Evolutionary conservation across 2,888 invertebrate species (phyloP).

Genomic region (Corbicula japonica): DNA sequence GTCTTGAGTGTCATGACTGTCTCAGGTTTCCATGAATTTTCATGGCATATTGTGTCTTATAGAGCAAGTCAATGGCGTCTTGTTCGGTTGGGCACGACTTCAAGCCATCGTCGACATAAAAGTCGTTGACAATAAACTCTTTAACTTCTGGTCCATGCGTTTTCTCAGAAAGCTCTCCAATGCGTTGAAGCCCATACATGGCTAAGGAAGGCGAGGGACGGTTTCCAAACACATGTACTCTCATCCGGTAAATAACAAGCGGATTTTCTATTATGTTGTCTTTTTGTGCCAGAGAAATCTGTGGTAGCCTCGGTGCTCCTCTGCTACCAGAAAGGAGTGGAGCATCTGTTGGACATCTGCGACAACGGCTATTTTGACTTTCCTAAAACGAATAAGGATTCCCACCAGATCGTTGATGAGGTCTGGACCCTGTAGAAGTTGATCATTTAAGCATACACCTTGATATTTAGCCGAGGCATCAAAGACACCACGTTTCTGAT

Average conservation of each 20-base stretch:
- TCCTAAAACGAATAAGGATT: slow-evolving; percentile 48
- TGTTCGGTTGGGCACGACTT: background rate
- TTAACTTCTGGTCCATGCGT: slow-evolving; percentile 2
- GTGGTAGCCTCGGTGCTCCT: slow-evolving; percentile 43
- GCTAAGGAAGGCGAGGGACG: slow-evolving; percentile 56
- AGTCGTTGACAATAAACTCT: slow-evolving; percentile 14
- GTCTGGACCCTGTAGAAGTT: slow-evolving; percentile 12
- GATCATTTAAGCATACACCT: slow-evolving; percentile 7
- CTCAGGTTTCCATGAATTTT: too few species aligned
- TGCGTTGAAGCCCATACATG: slow-evolving; percentile 46
- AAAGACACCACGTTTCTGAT: slow-evolving; percentile 22
- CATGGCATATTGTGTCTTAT: slow-evolving; percentile 11
- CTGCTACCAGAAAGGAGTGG: slow-evolving; percentile 41
- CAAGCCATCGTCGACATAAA: slow-evolving; percentile 27
- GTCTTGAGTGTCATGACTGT: too few species aligned
- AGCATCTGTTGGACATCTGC: slow-evolving; percentile 63
- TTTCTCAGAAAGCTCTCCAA: slow-evolving; percentile 29
- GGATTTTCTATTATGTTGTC: slow-evolving; percentile 29
- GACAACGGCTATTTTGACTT: slow-evolving; percentile 29
- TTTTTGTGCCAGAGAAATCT: slow-evolving; percentile 56
- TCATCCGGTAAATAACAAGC: slow-evolving; percentile 52
- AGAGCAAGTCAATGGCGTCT: slow-evolving; percentile 12
- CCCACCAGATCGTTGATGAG: slow-evolving; percentile 49
- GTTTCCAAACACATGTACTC: slow-evolving; percentile 53
- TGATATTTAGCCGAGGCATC: slow-evolving; percentile 20